A percentile compares a stretch with the other conserved stretches of the same genome.
phyloP scores from a whole-genome alignment of 2,888 invertebrate species.

The Eupithecia dodoneata region DNA sequence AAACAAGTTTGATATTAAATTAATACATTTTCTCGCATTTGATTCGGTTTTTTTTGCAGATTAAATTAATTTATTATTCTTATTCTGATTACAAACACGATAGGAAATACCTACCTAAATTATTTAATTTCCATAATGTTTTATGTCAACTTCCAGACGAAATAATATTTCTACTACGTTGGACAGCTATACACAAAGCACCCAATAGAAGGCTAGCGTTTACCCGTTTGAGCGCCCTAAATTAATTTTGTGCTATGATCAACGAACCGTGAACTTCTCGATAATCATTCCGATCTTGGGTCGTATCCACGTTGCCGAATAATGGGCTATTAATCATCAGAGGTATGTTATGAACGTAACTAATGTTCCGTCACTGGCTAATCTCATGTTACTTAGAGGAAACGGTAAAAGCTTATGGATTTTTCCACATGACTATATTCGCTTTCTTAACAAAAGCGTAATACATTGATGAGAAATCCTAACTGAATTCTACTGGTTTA shows the following conservation, averaged over 20 bases:
- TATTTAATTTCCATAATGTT: background rate
- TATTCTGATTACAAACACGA: background rate
- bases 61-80: too few species aligned
- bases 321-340: slow-evolving; percentile 70
- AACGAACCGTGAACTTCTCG: slow-evolving; percentile 69
- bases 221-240: slow-evolving; percentile 50
- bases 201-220: slow-evolving; percentile 26
- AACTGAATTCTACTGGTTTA: slow-evolving; percentile 23
- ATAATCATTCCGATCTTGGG: slow-evolving; percentile 74
- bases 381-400: slow-evolving; percentile 23
- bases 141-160: background rate
- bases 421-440: slow-evolving; percentile 11
- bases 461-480: background rate
- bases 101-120: too few species aligned
- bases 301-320: slow-evolving; percentile 59
- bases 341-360: slow-evolving; percentile 43
- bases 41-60: background rate
- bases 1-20: too few species aligned
- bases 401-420: slow-evolving; percentile 10
- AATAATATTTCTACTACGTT: background rate
- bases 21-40: too few species aligned
- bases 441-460: background rate
- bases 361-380: slow-evolving; percentile 37
- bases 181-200: background rate
- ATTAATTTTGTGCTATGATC: slow-evolving; percentile 78